Percentiles rank a stretch among this genome's conserved stretches.
phyloP scores from a whole-genome alignment of 1,140 invertebrate species.

The Goniozus legneri region DNA sequence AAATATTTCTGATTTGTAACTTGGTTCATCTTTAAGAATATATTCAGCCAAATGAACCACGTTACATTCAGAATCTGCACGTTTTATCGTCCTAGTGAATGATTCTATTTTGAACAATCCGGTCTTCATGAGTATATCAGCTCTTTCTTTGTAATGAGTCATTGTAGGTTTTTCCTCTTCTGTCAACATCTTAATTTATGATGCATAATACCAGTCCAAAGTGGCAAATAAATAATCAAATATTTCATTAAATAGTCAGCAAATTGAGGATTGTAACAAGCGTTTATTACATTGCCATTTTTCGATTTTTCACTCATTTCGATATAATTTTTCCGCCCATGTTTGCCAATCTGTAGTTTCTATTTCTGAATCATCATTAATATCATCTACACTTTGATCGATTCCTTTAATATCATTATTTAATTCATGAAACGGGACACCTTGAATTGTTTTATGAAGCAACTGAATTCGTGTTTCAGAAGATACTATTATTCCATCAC shows the following conservation, averaged over 20 bases:
- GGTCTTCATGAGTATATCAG: no score
- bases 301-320: neutral
- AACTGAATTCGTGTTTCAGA: conserved; percentile 5
- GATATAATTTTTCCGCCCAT: conserved; percentile 1
- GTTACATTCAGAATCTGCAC: no score
- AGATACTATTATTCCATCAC: neutral
- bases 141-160: no score
- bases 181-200: conserved; percentile 9
- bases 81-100: no score
- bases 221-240: conserved; percentile 4
- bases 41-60: no score
- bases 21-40: no score
- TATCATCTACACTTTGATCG: neutral
- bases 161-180: no score
- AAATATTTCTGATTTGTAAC: no score
- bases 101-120: no score
- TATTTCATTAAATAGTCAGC: conserved; percentile 6
- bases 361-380: neutral
- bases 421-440: conserved; percentile 6
- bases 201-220: conserved; percentile 17
- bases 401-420: neutral
- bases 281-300: conserved; percentile 1
- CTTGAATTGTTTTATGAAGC: conserved; percentile 14
- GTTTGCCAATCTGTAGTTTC: conserved; percentile 1
- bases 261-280: conserved; percentile 12